Conservation (phyloP, 2,888 invertebrate genomes). For the Melieria picta region DNA sequence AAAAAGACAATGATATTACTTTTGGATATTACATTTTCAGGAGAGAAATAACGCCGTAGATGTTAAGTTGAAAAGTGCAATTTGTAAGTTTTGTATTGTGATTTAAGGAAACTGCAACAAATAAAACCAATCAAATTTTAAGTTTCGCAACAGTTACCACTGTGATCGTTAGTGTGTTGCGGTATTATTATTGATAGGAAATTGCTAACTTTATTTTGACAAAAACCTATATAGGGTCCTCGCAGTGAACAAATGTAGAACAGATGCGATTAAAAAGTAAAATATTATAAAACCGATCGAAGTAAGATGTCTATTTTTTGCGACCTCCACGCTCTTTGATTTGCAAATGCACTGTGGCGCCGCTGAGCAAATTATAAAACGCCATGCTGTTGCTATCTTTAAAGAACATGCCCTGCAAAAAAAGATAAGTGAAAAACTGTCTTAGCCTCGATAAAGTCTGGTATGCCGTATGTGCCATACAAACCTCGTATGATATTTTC, state of each 20-base stretch:
- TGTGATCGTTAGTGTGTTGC: no score
- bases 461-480: background rate
- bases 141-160: no score
- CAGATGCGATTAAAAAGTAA: no score
- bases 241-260: no score
- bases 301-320: conserved; percentile 78
- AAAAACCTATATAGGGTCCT: no score
- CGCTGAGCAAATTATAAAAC: conserved; percentile 92
- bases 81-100: conserved; percentile 50
- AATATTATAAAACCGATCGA: no score
- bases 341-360: conserved; percentile 85
- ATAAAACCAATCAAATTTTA: no score
- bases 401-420: conserved; percentile 91
- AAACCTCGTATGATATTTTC: conserved; percentile 92
- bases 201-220: no score
- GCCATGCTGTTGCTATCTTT: conserved; percentile 96
- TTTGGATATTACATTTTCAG: no score
- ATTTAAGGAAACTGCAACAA: conserved; percentile 33
- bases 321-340: conserved; percentile 98
- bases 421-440: conserved; percentile 31
- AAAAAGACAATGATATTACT: no score
- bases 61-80: conserved; percentile 48
- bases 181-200: no score
- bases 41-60: no score
- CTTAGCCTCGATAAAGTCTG: background rate